Conservation (phyloP, 2,888 invertebrate genomes). For the Pandemis heparana region DNA sequence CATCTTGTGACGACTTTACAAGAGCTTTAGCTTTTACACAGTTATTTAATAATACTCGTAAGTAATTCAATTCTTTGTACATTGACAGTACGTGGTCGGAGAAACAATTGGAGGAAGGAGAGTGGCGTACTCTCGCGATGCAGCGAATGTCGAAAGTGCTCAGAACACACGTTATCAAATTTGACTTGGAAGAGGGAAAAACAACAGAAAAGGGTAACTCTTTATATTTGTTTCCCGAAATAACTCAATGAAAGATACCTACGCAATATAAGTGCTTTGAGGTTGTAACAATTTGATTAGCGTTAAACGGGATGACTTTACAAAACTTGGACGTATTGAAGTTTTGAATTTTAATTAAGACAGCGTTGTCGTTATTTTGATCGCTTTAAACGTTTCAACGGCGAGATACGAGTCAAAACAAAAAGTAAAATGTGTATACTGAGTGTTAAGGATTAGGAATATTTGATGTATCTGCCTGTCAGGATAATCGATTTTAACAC, state of each 20-base stretch:
- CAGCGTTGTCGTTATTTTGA: not conserved
- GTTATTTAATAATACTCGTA: not conserved
- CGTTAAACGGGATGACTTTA: not conserved
- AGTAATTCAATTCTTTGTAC: slow-evolving; percentile 17
- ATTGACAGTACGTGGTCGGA: slow-evolving; percentile 71
- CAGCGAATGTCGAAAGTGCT: slow-evolving; percentile 85
- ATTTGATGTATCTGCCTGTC: too few relatives aligned
- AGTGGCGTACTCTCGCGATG: slow-evolving; percentile 87
- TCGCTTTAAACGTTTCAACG: too few relatives aligned
- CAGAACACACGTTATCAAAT: slow-evolving; percentile 88
- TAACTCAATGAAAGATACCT: not conserved
- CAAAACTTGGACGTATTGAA: not conserved
- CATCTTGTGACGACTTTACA: not conserved
- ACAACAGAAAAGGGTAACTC: slow-evolving; percentile 70
- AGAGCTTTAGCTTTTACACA: not conserved
- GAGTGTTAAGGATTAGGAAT: too few relatives aligned
- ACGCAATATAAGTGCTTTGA: not conserved
- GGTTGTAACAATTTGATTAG: not conserved
- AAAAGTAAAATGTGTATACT: too few relatives aligned
- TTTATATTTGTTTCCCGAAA: not conserved
- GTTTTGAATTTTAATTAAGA: not conserved
- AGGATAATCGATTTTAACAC: too few relatives aligned
- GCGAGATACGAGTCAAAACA: too few relatives aligned
- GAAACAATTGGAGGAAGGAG: slow-evolving; percentile 74
- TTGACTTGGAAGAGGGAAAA: slow-evolving; percentile 82